Evolutionary conservation across 2,797 vertebrate genomes (phyloP).

Genomic region (Artibeus lituratus): DNA sequence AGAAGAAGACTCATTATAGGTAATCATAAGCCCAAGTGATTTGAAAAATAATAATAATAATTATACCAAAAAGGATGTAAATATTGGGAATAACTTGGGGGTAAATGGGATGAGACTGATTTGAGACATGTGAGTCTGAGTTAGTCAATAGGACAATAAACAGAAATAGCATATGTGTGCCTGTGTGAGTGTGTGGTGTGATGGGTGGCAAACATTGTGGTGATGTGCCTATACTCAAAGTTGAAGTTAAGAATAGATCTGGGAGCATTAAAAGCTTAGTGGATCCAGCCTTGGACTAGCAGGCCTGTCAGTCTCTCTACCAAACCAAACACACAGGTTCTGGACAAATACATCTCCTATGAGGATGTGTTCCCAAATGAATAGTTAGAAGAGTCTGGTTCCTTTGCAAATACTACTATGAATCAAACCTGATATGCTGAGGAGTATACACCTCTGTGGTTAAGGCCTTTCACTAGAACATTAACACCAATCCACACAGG

Average conservation of each 20-base stretch:
- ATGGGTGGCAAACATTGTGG: neutral
- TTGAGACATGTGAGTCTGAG: neutral
- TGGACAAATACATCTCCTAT: neutral
- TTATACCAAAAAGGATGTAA: neutral
- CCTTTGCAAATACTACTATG: neutral
- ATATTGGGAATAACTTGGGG: neutral
- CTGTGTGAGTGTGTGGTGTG: neutral
- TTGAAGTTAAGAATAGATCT: neutral
- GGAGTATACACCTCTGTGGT: neutral
- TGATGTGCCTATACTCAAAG: neutral
- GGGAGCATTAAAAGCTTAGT: neutral
- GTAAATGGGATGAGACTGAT: neutral
- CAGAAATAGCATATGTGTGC: neutral
- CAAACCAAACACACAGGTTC: neutral
- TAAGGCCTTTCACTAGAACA: neutral
- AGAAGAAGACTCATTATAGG: neutral
- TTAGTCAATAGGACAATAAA: neutral
- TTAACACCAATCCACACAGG: neutral
- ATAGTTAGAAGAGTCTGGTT: neutral
- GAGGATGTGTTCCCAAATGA: neutral
- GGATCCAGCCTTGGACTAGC: neutral
- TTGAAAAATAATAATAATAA: neutral
- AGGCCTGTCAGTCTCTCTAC: neutral
- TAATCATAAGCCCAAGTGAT: neutral
- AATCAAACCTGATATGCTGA: neutral